phyloP scores from a whole-genome alignment of 1,140 invertebrate genomes.

The Cydia strobilella region DNA sequence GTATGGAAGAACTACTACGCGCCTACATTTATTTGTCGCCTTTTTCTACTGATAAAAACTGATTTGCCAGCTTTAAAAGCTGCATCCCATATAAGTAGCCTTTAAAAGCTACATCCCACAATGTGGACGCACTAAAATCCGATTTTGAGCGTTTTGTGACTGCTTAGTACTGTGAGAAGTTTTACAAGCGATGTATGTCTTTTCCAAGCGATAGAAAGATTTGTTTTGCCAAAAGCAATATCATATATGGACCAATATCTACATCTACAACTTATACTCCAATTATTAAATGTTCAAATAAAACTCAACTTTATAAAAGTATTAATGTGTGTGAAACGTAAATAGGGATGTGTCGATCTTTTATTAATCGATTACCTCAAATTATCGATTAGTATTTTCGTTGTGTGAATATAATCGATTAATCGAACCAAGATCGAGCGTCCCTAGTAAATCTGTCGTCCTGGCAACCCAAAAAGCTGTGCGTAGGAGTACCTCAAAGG shows the following conservation, averaged over 20 bases:
- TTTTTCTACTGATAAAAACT: too few relatives aligned
- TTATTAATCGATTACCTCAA: background rate
- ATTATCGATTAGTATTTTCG: background rate
- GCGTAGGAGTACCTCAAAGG: conserved; percentile 28
- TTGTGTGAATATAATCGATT: background rate
- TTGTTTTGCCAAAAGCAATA: conserved; percentile 36
- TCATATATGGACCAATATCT: conserved; percentile 39
- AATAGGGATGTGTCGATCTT: conserved; percentile 29
- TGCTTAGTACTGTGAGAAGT: background rate
- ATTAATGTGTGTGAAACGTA: conserved; percentile 24
- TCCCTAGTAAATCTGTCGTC: conserved; percentile 7
- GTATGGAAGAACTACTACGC: too few relatives aligned
- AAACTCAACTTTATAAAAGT: conserved; percentile 12
- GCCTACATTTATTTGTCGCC: too few relatives aligned
- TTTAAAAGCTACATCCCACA: too few relatives aligned
- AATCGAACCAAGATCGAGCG: background rate
- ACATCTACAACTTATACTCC: conserved; percentile 11
- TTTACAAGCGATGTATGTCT: background rate
- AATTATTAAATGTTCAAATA: conserved; percentile 1
- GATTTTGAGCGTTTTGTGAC: background rate
- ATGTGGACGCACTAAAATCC: background rate
- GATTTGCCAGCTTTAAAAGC: too few relatives aligned
- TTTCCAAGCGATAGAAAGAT: conserved; percentile 39
- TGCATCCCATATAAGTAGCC: too few relatives aligned
- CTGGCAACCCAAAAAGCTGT: conserved; percentile 12